phyloP scores from a whole-genome alignment of 2,113 vertebrate species.

The Vireo altiloquus region DNA sequence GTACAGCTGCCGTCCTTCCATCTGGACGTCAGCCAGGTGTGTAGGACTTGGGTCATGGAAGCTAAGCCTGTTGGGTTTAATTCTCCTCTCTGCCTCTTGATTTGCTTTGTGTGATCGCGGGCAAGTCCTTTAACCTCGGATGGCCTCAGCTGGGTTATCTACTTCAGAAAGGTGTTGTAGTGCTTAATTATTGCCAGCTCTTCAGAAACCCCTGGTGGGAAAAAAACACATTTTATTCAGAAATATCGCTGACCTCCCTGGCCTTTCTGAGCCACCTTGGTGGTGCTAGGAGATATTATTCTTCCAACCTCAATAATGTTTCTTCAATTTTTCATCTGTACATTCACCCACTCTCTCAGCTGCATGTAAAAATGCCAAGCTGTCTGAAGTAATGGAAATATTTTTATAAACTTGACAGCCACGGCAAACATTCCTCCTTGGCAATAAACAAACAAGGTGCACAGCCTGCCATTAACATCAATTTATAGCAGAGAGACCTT shows the following conservation, averaged over 20 bases:
- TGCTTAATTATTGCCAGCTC: conserved; percentile 52
- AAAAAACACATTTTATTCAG: conserved; percentile 37
- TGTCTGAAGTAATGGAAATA: conserved; percentile 61
- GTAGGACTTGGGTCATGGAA: background rate
- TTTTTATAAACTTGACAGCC: conserved; percentile 65
- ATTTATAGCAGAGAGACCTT: conserved; percentile 46
- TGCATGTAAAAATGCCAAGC: conserved; percentile 60
- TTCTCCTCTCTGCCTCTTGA: conserved; percentile 18
- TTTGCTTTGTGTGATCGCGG: conserved; percentile 19
- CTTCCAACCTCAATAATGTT: conserved; percentile 23
- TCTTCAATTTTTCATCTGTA: conserved; percentile 58
- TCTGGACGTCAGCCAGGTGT: background rate
- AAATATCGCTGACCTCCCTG: conserved; percentile 21
- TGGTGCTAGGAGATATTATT: background rate
- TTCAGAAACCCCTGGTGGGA: background rate
- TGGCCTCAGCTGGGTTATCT: conserved; percentile 42
- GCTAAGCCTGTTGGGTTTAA: conserved; percentile 8
- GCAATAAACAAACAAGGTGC: conserved; percentile 60
- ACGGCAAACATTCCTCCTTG: conserved; percentile 54
- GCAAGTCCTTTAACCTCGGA: conserved; percentile 45
- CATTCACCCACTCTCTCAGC: conserved; percentile 55
- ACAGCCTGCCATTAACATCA: conserved; percentile 45
- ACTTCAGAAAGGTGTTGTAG: conserved; percentile 41
- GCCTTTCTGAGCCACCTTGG: background rate
- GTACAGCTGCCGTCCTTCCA: background rate